A percentile compares a stretch with the other conserved stretches of the same genome.
Evolutionary conservation across 2,888 invertebrate species (phyloP).

Genomic region (Amphipoea oculea): DNA sequence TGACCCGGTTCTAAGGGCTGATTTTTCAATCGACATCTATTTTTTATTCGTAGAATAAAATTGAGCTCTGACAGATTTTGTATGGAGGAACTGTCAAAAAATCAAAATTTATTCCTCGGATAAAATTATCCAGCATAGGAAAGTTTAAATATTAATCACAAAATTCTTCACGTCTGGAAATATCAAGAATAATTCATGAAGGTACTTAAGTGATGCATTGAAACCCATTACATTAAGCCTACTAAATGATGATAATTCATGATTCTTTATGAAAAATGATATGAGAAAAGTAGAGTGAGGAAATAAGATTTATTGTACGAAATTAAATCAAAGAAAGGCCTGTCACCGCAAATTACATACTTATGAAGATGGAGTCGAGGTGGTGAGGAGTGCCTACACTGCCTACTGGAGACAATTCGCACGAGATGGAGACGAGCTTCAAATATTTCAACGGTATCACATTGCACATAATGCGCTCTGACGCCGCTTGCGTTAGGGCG

Average conservation of each 20-base stretch:
- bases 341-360: constrained; percentile 40
- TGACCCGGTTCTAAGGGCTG: constrained; percentile 24
- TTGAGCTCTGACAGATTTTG: no score
- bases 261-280: background rate
- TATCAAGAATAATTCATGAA: constrained; percentile 23
- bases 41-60: no score
- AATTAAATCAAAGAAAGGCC: constrained; percentile 41
- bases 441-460: constrained; percentile 39
- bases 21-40: no score
- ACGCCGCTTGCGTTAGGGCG: background rate
- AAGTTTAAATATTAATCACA: constrained; percentile 45
- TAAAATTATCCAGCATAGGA: no score
- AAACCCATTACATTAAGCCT: background rate
- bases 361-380: constrained; percentile 34
- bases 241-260: constrained; percentile 3
- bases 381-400: constrained; percentile 4
- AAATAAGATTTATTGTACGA: constrained; percentile 32
- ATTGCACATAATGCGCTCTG: constrained; percentile 4
- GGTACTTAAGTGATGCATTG: background rate
- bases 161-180: constrained; percentile 21
- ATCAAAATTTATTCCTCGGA: no score
- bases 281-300: background rate
- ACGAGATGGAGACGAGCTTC: constrained; percentile 2
- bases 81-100: no score
- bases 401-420: constrained; percentile 8